Conservation (phyloP, 2,888 invertebrate species). For the Parnassius smintheus region DNA sequence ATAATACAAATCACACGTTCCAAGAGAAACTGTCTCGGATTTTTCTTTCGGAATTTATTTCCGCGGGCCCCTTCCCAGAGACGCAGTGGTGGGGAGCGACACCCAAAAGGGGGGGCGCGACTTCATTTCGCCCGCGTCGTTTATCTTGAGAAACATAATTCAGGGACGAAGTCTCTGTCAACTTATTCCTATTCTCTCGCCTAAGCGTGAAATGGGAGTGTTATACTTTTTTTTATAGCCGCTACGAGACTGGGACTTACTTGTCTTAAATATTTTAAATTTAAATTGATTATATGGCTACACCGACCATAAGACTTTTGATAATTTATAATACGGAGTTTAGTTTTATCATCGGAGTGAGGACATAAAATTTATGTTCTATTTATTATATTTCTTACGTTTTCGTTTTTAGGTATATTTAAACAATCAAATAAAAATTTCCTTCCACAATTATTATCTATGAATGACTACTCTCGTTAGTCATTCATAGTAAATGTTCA, state of each 20-base stretch:
- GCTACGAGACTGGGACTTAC: constrained; percentile 26
- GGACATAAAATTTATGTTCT: constrained; percentile 1
- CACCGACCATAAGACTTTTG: neutral
- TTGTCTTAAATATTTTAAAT: constrained; percentile 25
- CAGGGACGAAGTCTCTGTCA: constrained; percentile 81
- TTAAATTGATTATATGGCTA: constrained; percentile 18
- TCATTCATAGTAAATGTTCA: no score
- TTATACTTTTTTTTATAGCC: constrained; percentile 53
- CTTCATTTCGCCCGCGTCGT: constrained; percentile 88
- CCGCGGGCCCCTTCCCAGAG: constrained; percentile 59
- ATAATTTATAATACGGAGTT: constrained; percentile 28
- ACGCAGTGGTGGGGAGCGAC: constrained; percentile 40
- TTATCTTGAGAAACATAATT: constrained; percentile 87
- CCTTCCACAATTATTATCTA: no score
- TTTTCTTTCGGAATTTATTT: constrained; percentile 79
- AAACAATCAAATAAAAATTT: no score
- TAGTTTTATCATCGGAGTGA: neutral
- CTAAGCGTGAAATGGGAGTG: constrained; percentile 77
- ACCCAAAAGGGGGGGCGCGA: constrained; percentile 70
- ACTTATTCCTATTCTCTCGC: constrained; percentile 82
- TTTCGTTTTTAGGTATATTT: no score
- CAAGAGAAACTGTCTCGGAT: constrained; percentile 72
- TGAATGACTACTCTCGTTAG: no score
- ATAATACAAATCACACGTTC: constrained; percentile 79
- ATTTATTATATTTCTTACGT: constrained; percentile 1